Conservation (phyloP, 2,113 vertebrate genomes). For the Isichthys henryi region DNA sequence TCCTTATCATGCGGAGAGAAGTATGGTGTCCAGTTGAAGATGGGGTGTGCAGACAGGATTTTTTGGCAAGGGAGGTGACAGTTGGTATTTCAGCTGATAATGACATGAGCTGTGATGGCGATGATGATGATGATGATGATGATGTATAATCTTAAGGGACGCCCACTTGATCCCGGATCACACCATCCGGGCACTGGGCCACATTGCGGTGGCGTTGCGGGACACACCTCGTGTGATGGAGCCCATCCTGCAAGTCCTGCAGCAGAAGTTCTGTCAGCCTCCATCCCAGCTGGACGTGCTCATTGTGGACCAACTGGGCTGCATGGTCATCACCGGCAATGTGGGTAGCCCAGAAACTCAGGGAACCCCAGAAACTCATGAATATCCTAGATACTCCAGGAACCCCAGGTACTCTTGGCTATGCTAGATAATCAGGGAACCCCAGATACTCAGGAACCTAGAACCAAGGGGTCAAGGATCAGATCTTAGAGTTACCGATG, state of each 20-base stretch:
- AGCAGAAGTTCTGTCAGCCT: conserved; percentile 95
- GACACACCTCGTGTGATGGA: conserved; percentile 93
- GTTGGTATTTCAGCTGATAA: background rate
- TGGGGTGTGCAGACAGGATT: background rate
- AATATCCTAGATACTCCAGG: conserved; percentile 25
- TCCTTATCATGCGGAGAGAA: background rate
- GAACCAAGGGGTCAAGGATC: background rate
- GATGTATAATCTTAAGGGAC: conserved; percentile 61
- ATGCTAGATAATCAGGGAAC: no score
- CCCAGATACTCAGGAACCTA: background rate
- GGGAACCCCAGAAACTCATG: conserved; percentile 49
- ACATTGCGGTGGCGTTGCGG: conserved; percentile 87
- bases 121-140: background rate
- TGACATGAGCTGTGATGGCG: background rate
- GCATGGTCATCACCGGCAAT: conserved; percentile 93
- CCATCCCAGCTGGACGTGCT: conserved; percentile 86
- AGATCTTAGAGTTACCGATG: background rate
- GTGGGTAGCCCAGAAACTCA: conserved; percentile 54
- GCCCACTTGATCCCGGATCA: conserved; percentile 93
- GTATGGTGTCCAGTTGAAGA: background rate
- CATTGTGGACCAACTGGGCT: conserved; percentile 91
- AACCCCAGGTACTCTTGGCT: conserved; percentile 39
- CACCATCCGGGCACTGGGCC: conserved; percentile 86
- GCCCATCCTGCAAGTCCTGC: conserved; percentile 90
- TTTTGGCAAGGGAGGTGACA: background rate